Evolutionary conservation across 2,113 vertebrate genomes (phyloP), one percentile per base, ranked within the genome.

Genomic region (Phylloscopus trochiloides): DNA sequence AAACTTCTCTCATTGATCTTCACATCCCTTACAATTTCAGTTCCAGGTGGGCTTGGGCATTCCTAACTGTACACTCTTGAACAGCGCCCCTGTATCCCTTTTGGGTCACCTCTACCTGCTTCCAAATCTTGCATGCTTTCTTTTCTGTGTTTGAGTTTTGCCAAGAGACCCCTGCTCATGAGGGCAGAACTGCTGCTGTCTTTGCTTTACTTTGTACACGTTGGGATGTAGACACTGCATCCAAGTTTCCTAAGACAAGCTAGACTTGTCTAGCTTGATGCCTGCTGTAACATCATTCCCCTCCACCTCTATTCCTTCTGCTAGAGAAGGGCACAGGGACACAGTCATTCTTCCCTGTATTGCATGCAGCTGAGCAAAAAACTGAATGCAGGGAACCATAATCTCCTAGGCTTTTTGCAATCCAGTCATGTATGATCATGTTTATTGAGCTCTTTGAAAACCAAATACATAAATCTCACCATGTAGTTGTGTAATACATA

Each of bases 371-470:
- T 52, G 42, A 75, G 21, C 2, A 12, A 67, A 95, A 86, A 75
- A 13, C 8, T 59, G 31, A 76, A 77, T 3, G 5, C 65, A 67
- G 15, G 3, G 9, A 78, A 25, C 38, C 28, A 15, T 47, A n/a
- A 40, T 72, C 82, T 82, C 52, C n/a, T 43, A 29, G 22, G 6
- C 6, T 61, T 13, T 80, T 79, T 52, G 32, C 32, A 94, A 40
- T 42, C 43, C 50, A 80, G 58, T 47, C 18, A 20, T 43, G 31
- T 68, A 42, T 57, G 54, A 22, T 67, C 24, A 85, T 17, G 25
- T 75, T 91, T 95, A 72, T 81, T 62, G 58, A 93, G 45, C n/a
- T 82, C 42, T 93, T 79, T 84, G 65, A 47, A 86, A 86, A 92
- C 86, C 17, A 80, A 92, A 86, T 57, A 57, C 38, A 42, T 61